Conservation (phyloP, 2,113 vertebrate genomes). For the Rana temporaria region DNA sequence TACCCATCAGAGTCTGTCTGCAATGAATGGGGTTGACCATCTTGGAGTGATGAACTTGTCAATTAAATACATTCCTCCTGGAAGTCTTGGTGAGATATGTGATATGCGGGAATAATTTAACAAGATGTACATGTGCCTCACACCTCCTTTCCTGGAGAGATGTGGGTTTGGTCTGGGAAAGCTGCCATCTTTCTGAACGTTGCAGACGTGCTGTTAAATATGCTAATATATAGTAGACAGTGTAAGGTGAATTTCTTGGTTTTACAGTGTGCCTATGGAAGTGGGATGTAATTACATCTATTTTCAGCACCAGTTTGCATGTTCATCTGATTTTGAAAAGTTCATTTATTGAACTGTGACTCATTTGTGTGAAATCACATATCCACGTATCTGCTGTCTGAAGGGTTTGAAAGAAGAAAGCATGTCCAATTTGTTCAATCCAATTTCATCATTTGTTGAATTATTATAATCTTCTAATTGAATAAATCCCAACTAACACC, state of each 20-base stretch:
- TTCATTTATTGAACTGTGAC: not conserved
- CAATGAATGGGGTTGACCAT: conserved; percentile 68
- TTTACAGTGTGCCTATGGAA: not conserved
- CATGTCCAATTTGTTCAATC: no score
- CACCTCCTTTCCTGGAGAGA: conserved; percentile 13
- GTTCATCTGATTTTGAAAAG: not conserved
- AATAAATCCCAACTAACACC: no score
- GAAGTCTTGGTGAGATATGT: conserved; percentile 67
- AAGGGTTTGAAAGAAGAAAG: no score
- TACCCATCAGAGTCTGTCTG: conserved; percentile 68
- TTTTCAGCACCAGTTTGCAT: not conserved
- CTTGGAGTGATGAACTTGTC: conserved; percentile 73
- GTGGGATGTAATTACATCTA: not conserved
- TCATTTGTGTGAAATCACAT: no score
- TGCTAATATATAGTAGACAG: not conserved
- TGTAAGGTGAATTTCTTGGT: conserved; percentile 19
- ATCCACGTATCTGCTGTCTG: no score
- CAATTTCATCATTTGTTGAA: no score
- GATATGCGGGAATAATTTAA: not conserved
- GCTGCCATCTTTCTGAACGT: not conserved
- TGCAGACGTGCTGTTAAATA: not conserved
- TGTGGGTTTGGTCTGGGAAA: not conserved
- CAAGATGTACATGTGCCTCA: not conserved
- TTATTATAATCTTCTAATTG: no score
- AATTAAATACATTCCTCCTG: conserved; percentile 71